Conservation (phyloP, 2,797 vertebrate genomes). For the Phoxinus dragarum region DNA sequence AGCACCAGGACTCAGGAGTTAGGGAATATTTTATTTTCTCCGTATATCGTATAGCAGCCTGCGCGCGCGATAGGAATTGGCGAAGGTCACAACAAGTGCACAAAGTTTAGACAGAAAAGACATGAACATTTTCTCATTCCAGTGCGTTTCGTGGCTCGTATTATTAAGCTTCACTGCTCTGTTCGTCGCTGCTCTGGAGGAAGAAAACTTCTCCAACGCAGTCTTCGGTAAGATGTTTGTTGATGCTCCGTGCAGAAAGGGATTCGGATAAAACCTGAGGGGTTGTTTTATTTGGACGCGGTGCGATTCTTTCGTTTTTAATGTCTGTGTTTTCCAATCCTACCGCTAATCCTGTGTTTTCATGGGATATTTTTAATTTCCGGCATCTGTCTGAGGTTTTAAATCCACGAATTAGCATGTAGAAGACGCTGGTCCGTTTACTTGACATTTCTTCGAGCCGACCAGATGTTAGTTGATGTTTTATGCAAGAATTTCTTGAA, state of each 20-base stretch:
- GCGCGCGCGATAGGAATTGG: not conserved
- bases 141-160: constrained; percentile 68
- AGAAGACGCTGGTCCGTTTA: not conserved
- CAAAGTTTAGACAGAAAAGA: constrained; percentile 61
- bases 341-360: not conserved
- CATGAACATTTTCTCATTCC: constrained; percentile 71
- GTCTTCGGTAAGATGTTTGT: constrained; percentile 72
- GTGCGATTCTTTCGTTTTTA: not conserved
- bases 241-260: not conserved
- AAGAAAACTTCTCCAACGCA: constrained; percentile 67
- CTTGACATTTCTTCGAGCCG: not conserved
- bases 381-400: not conserved
- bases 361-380: not conserved
- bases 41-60: not conserved
- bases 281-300: not conserved
- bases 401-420: not conserved
- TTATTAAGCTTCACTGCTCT: constrained; percentile 70
- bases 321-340: not conserved
- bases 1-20: not conserved
- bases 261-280: not conserved
- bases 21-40: not conserved
- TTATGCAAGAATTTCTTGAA: not conserved
- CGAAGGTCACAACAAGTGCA: not conserved
- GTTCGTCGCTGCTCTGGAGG: constrained; percentile 71
- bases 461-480: not conserved